These are phyloP conservation scores for Pygoscelis adeliae DNA, from an alignment of 2,113 vertebrate species.

Conservation along the genomic window DNA sequence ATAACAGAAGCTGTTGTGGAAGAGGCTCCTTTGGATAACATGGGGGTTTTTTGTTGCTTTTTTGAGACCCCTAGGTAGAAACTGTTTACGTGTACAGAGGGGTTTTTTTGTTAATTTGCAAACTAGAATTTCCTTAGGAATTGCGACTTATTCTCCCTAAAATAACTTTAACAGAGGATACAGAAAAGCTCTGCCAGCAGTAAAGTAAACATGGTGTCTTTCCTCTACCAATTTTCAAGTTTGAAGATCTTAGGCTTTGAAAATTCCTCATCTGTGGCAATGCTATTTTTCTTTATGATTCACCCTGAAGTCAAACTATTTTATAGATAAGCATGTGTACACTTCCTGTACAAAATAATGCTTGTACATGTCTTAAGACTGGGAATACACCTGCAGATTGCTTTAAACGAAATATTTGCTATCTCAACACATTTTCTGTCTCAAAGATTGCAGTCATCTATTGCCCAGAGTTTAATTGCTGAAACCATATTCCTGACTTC, in stretches of 20 bases:
- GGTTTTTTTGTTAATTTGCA: neutral
- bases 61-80: neutral
- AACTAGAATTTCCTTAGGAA: neutral
- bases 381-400: neutral
- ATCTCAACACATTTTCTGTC: neutral
- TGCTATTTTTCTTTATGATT: neutral
- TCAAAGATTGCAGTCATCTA: neutral
- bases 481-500: neutral
- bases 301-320: neutral
- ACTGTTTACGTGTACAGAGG: neutral
- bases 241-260: neutral
- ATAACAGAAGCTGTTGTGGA: neutral
- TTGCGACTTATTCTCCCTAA: neutral
- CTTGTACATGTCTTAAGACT: neutral
- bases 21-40: neutral
- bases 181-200: neutral
- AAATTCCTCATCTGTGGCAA: neutral
- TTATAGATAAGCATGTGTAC: neutral
- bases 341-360: neutral
- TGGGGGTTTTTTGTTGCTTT: rapidly evolving
- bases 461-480: neutral
- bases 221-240: neutral
- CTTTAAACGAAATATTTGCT: neutral
- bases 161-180: neutral
- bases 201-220: neutral